These are phyloP conservation scores for Tethea ocularis DNA, from an alignment of 2,888 invertebrate species.

Conservation along the genomic window DNA sequence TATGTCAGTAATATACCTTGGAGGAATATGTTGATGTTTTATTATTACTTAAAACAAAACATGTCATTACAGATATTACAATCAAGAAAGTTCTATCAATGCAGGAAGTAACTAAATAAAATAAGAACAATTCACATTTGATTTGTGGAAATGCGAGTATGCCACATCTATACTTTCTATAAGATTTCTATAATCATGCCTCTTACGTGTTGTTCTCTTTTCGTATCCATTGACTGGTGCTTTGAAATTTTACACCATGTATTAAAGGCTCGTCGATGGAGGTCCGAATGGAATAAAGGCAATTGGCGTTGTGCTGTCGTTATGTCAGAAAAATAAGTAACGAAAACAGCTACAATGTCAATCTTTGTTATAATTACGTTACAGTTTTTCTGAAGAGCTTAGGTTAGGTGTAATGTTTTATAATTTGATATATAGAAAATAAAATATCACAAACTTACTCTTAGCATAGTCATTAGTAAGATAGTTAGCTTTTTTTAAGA, in stretches of 20 bases:
- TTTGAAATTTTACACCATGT: constrained; percentile 68
- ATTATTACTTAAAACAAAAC: constrained; percentile 21
- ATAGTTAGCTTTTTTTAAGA: too few relatives aligned
- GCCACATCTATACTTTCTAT: background rate
- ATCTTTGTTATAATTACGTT: too few relatives aligned
- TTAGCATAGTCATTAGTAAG: too few relatives aligned
- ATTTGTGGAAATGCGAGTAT: background rate
- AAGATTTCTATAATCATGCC: constrained; percentile 14
- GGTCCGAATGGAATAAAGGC: constrained; percentile 37
- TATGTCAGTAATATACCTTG: too few relatives aligned
- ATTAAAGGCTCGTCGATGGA: constrained; percentile 55
- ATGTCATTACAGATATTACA: too few relatives aligned
- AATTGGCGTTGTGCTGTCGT: constrained; percentile 19
- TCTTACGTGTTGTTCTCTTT: constrained; percentile 45
- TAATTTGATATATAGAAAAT: too few relatives aligned
- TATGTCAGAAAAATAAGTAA: constrained; percentile 16
- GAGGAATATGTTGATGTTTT: too few relatives aligned
- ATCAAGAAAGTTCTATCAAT: too few relatives aligned
- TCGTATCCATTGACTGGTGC: constrained; percentile 47
- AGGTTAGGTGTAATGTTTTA: background rate
- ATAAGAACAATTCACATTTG: background rate
- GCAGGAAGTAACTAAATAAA: too few relatives aligned
- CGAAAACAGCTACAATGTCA: too few relatives aligned
- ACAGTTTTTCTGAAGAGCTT: background rate
- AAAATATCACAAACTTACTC: too few relatives aligned